A percentile compares a stretch with the other conserved stretches of the same genome.
These are phyloP conservation scores for Drosophila baimaii DNA, from an alignment of 1,140 invertebrate genomes.

Conservation along the genomic window DNA sequence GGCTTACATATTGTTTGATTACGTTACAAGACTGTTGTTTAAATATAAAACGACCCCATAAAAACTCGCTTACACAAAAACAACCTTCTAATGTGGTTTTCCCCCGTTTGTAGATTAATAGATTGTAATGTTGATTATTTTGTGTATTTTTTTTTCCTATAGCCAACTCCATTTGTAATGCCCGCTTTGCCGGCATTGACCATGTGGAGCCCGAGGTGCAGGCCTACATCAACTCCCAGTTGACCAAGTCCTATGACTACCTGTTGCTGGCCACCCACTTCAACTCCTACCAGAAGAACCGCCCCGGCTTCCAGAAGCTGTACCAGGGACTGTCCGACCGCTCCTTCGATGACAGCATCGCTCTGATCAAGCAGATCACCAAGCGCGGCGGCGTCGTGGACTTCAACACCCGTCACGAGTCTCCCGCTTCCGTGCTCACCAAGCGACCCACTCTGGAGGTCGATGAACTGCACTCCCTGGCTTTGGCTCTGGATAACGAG, in stretches of 20 bases:
- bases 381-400: slow-evolving; percentile 87
- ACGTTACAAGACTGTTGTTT: background rate
- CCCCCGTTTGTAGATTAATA: background rate
- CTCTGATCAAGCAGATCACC: slow-evolving; percentile 90
- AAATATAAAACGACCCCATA: background rate
- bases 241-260: slow-evolving; percentile 89
- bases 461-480: slow-evolving; percentile 88
- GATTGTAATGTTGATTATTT: slow-evolving; percentile 21
- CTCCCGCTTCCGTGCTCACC: slow-evolving; percentile 46
- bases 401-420: slow-evolving; percentile 57
- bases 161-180: slow-evolving; percentile 85
- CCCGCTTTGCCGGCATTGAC: slow-evolving; percentile 88
- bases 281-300: slow-evolving; percentile 90
- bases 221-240: slow-evolving; percentile 87
- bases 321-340: slow-evolving; percentile 90
- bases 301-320: slow-evolving; percentile 90
- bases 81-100: slow-evolving; percentile 11
- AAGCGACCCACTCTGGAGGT: slow-evolving; percentile 79
- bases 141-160: background rate
- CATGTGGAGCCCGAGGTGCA: slow-evolving; percentile 85
- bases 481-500: slow-evolving; percentile 90
- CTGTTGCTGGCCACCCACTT: slow-evolving; percentile 91
- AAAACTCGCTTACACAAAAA: slow-evolving; percentile 6
- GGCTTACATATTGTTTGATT: background rate
- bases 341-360: slow-evolving; percentile 90